phyloP scores from a whole-genome alignment of 2,797 vertebrate species.

The Myotis findleyi region DNA sequence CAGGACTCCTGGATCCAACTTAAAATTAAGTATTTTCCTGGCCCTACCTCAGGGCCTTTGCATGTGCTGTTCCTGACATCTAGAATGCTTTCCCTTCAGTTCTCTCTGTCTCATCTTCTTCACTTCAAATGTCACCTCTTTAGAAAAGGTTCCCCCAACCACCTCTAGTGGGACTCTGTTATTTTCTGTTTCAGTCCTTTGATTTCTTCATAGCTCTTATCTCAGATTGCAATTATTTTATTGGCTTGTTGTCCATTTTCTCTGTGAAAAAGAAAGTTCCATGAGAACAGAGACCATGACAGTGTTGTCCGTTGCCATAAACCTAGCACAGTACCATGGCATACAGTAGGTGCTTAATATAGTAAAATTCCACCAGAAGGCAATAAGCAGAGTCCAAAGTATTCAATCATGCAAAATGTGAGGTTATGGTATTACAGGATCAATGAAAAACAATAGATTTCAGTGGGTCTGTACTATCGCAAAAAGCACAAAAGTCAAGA shows the following conservation, averaged over 20 bases:
- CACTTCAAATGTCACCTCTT: background rate
- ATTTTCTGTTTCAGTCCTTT: background rate
- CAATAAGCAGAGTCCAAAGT: background rate
- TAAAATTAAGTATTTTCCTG: background rate
- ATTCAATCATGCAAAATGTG: background rate
- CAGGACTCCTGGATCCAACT: background rate
- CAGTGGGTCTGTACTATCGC: background rate
- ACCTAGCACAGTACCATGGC: background rate
- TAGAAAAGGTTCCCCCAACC: background rate
- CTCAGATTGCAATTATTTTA: conserved; percentile 39
- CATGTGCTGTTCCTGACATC: background rate
- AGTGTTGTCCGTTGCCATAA: background rate
- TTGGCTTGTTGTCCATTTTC: conserved; percentile 39
- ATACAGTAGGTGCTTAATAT: background rate
- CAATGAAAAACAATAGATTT: background rate
- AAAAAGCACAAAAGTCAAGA: background rate
- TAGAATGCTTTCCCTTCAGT: background rate
- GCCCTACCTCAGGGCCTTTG: background rate
- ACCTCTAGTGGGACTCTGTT: background rate
- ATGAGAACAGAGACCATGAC: background rate
- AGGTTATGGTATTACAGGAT: background rate
- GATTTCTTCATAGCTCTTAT: background rate
- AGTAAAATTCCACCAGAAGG: background rate
- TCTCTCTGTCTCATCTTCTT: background rate
- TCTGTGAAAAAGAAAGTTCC: conserved; percentile 51